Evolutionary conservation across 2,888 invertebrate species (phyloP), one percentile per base, ranked within the genome.

Genomic region (Dascillus cervinus): DNA sequence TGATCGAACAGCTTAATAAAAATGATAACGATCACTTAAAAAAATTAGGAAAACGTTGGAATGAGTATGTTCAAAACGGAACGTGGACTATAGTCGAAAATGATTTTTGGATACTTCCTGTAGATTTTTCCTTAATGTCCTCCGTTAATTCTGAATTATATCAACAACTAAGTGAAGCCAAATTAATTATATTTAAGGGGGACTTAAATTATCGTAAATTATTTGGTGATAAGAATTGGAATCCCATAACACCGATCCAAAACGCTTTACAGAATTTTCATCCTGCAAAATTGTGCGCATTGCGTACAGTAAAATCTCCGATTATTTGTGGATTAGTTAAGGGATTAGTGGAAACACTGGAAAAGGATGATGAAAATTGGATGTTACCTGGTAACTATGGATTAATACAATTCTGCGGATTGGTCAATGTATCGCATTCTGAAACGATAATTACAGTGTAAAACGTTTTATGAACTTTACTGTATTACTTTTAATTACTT

Each of bases 171-270:
- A 69, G 75, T 3, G 64, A 76, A 46, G 74, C 88, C 0, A 70
- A 75, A 42, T 65, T 86, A 1, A 55, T 87, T 0, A 70, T 96
- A 49, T 89, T 95, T 60, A 96, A 96, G 63, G 84, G 96, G 0
- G 97, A 98, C 62, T 71, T 98, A 5, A 97, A 97, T 67, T 97
- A 96, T 60, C 70, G 98, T 22, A 98, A 98, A 65, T 65, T 98
- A 31, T 66, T 91, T 22, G 87, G 85, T 0, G 98, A 98, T 55
- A 73, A 75, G 34, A 82, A 85, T 43, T 94, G 92, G 82, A 72
- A 75, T 17, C 73, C 75, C 1, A 73, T 73, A 0, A 78, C 80
- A 2, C 57, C 73, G 0, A 84, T 92, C 47, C 66, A 69, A 11
- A 56, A 64, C 2, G 75, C 81, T 1, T 56, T 92, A 9, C 71